A percentile compares a stretch with the other conserved stretches of the same genome.
phyloP scores from a whole-genome alignment of 2,113 vertebrate species.

The Tauraco erythrolophus region DNA sequence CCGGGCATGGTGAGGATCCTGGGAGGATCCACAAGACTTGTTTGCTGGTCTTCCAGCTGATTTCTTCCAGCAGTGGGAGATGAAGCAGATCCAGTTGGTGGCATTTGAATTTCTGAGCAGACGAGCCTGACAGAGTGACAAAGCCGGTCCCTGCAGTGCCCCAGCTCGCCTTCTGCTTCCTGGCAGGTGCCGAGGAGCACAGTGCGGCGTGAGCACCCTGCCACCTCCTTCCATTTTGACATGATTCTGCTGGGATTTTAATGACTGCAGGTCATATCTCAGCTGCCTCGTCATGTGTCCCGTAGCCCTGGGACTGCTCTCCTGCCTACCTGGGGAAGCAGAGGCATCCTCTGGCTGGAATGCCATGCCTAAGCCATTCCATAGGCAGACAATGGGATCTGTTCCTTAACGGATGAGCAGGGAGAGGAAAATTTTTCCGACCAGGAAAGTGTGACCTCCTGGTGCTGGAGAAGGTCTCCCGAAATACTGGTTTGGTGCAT shows the following conservation, averaged over 20 bases:
- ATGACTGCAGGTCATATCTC: conserved; percentile 28
- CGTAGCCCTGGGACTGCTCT: background rate
- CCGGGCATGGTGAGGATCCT: accelerated
- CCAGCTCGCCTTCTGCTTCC: conserved; percentile 18
- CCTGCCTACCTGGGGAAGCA: background rate
- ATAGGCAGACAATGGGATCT: background rate
- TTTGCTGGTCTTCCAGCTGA: background rate
- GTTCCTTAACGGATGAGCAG: background rate
- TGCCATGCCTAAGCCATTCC: accelerated
- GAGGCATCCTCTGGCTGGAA: background rate
- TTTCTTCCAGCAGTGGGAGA: background rate
- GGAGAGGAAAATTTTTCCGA: background rate
- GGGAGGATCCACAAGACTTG: accelerated
- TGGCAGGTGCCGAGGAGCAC: background rate
- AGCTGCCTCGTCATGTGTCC: accelerated
- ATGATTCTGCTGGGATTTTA: conserved; percentile 61
- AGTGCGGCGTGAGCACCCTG: background rate
- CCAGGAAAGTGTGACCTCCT: background rate
- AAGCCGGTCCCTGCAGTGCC: background rate
- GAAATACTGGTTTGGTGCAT: background rate
- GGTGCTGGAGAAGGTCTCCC: background rate
- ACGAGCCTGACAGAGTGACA: background rate
- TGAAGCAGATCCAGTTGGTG: conserved; percentile 23
- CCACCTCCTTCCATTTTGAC: conserved; percentile 10
- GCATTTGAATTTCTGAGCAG: conserved; percentile 48